These are phyloP conservation scores for Dasypogon diadema DNA, from an alignment of 2,888 invertebrate genomes.

Conservation along the genomic window DNA sequence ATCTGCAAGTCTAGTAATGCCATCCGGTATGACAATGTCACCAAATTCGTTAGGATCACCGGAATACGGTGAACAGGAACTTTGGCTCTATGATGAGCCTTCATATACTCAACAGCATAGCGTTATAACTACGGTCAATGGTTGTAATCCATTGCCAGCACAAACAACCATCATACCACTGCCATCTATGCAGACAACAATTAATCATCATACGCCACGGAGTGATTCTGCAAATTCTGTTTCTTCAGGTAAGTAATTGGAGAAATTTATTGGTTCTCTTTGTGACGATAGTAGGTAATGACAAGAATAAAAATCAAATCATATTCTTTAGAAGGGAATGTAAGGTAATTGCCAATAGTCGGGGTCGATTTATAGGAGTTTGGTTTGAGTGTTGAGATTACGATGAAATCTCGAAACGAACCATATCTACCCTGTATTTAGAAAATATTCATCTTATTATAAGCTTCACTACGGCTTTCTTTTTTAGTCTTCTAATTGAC, in stretches of 20 bases:
- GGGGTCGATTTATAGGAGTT: too few species aligned
- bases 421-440: too few species aligned
- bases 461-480: too few species aligned
- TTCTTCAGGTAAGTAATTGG: slow-evolving; percentile 67
- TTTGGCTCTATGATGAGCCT: slow-evolving; percentile 79
- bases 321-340: too few species aligned
- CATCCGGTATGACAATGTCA: slow-evolving; percentile 80
- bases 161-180: slow-evolving; percentile 72
- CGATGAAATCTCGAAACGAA: too few species aligned
- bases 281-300: too few species aligned
- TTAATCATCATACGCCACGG: slow-evolving; percentile 62
- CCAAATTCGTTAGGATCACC: slow-evolving; percentile 80
- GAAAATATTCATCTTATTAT: too few species aligned
- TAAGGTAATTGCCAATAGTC: too few species aligned
- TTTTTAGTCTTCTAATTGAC: too few species aligned
- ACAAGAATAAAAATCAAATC: too few species aligned
- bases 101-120: slow-evolving; percentile 65
- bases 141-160: slow-evolving; percentile 69
- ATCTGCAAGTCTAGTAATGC: slow-evolving; percentile 74
- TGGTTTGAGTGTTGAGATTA: too few species aligned
- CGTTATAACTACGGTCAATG: slow-evolving; percentile 67
- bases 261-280: too few species aligned
- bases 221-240: slow-evolving; percentile 69
- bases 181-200: slow-evolving; percentile 65
- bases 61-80: slow-evolving; percentile 82